Conservation (phyloP, 2,888 invertebrate species). For the Deilephila porcellus region DNA sequence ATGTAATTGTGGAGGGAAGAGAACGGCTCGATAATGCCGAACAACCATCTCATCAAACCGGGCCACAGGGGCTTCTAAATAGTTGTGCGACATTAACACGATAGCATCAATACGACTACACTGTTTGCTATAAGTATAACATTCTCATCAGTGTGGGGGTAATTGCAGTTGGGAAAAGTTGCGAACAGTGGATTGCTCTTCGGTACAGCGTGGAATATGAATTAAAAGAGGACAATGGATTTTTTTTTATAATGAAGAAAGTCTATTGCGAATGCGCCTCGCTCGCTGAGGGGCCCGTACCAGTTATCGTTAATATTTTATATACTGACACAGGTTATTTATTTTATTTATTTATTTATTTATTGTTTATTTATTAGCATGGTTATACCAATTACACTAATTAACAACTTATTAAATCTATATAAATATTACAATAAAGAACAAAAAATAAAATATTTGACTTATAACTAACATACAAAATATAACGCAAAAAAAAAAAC, state of each 20-base stretch:
- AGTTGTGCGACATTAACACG: neutral
- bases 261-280: neutral
- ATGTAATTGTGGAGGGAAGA: too few relatives aligned
- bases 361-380: too few relatives aligned
- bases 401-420: too few relatives aligned
- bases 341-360: too few relatives aligned
- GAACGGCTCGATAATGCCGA: too few relatives aligned
- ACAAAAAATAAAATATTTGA: too few relatives aligned
- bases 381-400: too few relatives aligned
- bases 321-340: neutral
- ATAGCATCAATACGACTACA: conserved; percentile 15
- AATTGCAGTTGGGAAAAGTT: conserved; percentile 11
- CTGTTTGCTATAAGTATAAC: neutral
- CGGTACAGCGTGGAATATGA: neutral
- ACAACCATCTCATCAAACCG: too few relatives aligned
- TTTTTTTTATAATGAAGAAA: neutral
- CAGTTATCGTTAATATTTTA: neutral
- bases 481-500: too few relatives aligned
- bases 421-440: too few relatives aligned
- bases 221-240: conserved; percentile 14
- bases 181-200: conserved; percentile 8
- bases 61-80: neutral
- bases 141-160: conserved; percentile 5
- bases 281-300: neutral
- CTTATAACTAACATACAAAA: too few relatives aligned